A percentile compares a stretch with the other conserved stretches of the same genome.
Conservation (phyloP, 2,888 invertebrate species). For the Punctoribates punctum region DNA sequence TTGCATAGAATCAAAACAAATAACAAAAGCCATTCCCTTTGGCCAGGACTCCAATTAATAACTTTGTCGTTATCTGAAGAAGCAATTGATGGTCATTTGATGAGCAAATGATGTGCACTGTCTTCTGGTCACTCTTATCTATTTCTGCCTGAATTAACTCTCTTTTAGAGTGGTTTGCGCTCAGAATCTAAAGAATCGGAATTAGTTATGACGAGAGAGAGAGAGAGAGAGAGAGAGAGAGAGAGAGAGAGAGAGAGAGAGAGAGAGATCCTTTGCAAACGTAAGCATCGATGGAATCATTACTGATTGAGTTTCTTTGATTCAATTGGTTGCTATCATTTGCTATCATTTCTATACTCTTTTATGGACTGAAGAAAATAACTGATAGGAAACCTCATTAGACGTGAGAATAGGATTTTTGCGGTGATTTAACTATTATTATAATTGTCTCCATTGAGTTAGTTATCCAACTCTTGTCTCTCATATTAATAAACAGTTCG, state of each 20-base stretch:
- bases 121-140: constrained; percentile 7
- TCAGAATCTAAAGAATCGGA: background rate
- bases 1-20: background rate
- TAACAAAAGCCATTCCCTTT: background rate
- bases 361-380: background rate
- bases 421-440: too few species aligned
- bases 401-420: too few species aligned
- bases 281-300: background rate
- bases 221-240: background rate
- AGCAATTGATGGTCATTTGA: constrained; percentile 15
- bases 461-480: background rate
- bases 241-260: background rate
- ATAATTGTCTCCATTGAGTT: background rate
- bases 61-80: background rate
- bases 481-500: background rate
- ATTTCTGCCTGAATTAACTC: constrained; percentile 3
- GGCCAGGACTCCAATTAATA: background rate
- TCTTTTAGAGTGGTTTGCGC: background rate
- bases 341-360: background rate
- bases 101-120: constrained; percentile 11
- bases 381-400: constrained; percentile 20
- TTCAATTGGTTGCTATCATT: background rate
- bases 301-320: constrained; percentile 17
- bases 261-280: too few species aligned
- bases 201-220: background rate